Base-by-base conservation (phyloP, 1,140 invertebrate genomes). In the Dolichoris vasculosae region DNA sequence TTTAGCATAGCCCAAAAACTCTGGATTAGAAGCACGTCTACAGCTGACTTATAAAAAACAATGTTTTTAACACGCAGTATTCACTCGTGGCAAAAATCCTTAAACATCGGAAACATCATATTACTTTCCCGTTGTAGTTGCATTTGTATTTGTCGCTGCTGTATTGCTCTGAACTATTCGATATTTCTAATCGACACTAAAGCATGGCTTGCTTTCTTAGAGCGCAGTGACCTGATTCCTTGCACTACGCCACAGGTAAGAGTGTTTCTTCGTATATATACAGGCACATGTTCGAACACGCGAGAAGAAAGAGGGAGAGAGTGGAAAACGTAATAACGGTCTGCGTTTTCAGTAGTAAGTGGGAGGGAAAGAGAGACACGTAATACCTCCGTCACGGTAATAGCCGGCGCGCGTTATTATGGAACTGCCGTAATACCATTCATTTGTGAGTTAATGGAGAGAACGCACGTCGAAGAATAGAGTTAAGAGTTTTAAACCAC, bases 201-300 rank as follows among this genome's bases (percentile, higher is more conserved):
- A 43, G 82, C 46, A 38, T 43, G 15, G 81, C 71, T 71, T 35
- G 32, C 69, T 77, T 35, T 77, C 75, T 51, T 77, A 4, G 17
- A 91, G 91, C 91, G 90, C 92, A 91, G 90, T 93, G 93, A 93
- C 93, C 93, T 93, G 91, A 93, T 93, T 93, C 91, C 90, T 91
- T 90, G 90, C 90, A 90, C 89, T 88, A 90, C 89, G 90, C 91
- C 89, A 90, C 92, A 92, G 91, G 92, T 90, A 93, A 91, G 90
- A 91, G 91, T 92, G 48, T 67, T 35, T 51, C 71, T 79, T 26
- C 40, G n/a, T 30, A n/a, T n/a, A 40, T 8, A 38, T 6, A 73
- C 40, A n/a, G 38, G 13, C 38, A 1, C 3, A 8, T 23, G 38
- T n/a, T 69, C 64, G 38, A 7, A 43, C 20, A 43, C 38, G 38